phyloP scores from a whole-genome alignment of 2,113 vertebrate species.

The Lepisosteus oculatus region DNA sequence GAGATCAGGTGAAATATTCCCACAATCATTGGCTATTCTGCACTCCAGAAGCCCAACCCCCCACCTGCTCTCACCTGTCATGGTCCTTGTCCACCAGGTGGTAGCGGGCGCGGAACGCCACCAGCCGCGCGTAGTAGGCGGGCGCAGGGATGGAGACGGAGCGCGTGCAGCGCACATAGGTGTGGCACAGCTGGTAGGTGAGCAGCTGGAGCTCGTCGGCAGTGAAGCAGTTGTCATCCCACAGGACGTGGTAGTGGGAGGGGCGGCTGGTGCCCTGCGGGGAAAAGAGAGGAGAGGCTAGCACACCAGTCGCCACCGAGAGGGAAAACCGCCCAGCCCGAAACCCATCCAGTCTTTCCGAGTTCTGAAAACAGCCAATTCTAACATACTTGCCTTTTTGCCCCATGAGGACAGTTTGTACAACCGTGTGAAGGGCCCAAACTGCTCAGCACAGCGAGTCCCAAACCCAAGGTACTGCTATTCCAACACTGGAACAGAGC shows the following conservation, averaged over 20 bases:
- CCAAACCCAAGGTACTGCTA: too few relatives aligned
- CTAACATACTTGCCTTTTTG: too few relatives aligned
- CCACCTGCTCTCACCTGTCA: conserved; percentile 74
- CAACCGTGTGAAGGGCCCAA: too few relatives aligned
- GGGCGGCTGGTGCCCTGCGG: conserved; percentile 94
- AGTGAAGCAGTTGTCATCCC: conserved; percentile 98
- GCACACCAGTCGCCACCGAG: too few relatives aligned
- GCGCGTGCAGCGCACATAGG: conserved; percentile 92
- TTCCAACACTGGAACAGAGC: too few relatives aligned
- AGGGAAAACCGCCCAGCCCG: too few relatives aligned
- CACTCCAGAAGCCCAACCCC: not conserved
- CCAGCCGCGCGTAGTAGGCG: conserved; percentile 93
- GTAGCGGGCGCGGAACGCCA: conserved; percentile 93
- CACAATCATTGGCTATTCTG: too few relatives aligned
- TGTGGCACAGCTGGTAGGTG: conserved; percentile 98
- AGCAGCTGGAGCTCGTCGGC: conserved; percentile 94
- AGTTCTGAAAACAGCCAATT: too few relatives aligned
- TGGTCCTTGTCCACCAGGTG: conserved; percentile 99
- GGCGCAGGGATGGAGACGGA: conserved; percentile 96
- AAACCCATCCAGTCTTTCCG: too few relatives aligned
- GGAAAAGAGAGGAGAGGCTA: not conserved
- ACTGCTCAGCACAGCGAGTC: too few relatives aligned
- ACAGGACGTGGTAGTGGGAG: conserved; percentile 97
- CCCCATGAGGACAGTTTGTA: too few relatives aligned
- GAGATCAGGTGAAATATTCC: too few relatives aligned